These are phyloP conservation scores for Macrochelys suwanniensis DNA, from an alignment of 2,797 vertebrate species.

Conservation along the genomic window DNA sequence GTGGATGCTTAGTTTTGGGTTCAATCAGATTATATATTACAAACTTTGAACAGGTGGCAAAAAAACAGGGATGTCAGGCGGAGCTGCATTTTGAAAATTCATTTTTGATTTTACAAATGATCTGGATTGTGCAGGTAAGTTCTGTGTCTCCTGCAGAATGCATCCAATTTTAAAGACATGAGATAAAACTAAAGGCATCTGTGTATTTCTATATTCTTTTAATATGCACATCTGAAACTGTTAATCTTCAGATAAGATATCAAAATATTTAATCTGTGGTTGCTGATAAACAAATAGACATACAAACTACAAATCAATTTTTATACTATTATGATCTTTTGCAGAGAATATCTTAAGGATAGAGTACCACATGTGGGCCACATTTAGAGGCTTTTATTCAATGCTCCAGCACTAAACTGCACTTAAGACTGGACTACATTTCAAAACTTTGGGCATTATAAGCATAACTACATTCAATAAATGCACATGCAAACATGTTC, in stretches of 20 bases:
- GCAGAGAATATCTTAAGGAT: background rate
- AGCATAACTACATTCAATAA: background rate
- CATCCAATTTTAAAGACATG: background rate
- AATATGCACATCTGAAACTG: background rate
- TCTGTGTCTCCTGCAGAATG: background rate
- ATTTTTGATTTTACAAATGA: background rate
- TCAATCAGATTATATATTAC: constrained; percentile 22
- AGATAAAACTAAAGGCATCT: too few species aligned
- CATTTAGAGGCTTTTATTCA: background rate
- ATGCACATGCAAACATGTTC: background rate
- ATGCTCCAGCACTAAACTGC: background rate
- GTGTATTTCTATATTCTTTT: background rate
- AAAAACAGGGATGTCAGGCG: background rate
- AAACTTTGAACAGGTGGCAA: constrained; percentile 1
- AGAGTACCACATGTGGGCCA: background rate
- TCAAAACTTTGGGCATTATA: background rate
- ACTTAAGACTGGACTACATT: background rate
- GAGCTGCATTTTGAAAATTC: constrained; percentile 6
- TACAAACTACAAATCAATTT: background rate
- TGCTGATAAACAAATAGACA: background rate
- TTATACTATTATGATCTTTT: background rate
- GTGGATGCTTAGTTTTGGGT: constrained; percentile 36
- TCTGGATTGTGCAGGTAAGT: background rate
- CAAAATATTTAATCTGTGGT: background rate
- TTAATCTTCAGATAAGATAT: background rate